A percentile compares a stretch with the other conserved stretches of the same genome.
These are phyloP conservation scores for Corvus cornix DNA, from an alignment of 2,113 vertebrate genomes.

Conservation along the genomic window DNA sequence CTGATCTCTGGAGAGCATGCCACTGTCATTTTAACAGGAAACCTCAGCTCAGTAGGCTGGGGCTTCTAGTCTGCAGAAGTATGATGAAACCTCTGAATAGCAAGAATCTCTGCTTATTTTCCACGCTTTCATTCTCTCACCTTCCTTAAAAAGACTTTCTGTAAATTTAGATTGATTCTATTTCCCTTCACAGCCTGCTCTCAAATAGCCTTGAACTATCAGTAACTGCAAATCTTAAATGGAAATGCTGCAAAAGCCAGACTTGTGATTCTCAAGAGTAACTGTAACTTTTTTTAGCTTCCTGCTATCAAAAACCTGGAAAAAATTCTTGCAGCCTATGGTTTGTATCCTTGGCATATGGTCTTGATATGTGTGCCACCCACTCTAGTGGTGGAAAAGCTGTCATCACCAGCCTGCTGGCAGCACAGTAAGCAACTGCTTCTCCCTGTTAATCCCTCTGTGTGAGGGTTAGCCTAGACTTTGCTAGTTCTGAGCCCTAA, in stretches of 20 bases:
- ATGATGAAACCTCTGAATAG: not conserved
- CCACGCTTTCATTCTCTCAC: not conserved
- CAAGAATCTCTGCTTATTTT: not conserved
- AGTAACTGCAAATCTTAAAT: not conserved
- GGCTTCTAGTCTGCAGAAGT: not conserved
- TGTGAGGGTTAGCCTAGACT: accelerated
- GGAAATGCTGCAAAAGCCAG: not conserved
- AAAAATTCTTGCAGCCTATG: not conserved
- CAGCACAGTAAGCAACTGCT: not conserved
- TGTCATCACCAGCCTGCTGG: not conserved
- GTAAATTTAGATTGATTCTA: not conserved
- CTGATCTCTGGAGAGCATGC: not conserved
- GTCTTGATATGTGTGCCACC: not conserved
- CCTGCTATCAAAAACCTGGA: not conserved
- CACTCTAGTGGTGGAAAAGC: not conserved
- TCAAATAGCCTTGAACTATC: not conserved
- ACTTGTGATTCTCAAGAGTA: not conserved
- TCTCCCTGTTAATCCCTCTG: not conserved
- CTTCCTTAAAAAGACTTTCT: not conserved
- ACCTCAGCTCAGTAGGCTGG: not conserved
- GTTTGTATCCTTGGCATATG: not conserved
- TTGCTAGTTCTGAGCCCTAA: not conserved
- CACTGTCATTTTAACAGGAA: not conserved
- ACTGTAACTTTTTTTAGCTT: not conserved
- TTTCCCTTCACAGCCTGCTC: not conserved